Evolutionary conservation across 1,140 invertebrate genomes (phyloP), one percentile per base, ranked within the genome.

Genomic region (Littorina saxatilis): DNA sequence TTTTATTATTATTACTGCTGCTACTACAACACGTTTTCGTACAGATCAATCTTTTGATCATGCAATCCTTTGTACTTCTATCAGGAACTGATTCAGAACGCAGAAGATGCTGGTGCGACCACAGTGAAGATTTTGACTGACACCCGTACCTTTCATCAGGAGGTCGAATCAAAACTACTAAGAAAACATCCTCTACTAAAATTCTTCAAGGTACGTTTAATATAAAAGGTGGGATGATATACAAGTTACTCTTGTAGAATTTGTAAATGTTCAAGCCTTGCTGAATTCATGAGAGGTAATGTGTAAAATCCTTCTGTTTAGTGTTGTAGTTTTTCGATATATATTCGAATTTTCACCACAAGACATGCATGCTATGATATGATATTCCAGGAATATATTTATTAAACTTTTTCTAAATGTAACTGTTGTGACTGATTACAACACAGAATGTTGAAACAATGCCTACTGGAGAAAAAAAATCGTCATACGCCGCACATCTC

Each of bases 41-140:
- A 47, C 43, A 47, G n/a, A n/a, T n/a, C n/a, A n/a, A n/a, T n/a
- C n/a, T 66, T n/a, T 80, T 70, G 1, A 39, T 61, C 11, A 29
- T 80, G 52, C n/a, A n/a, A n/a, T n/a, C n/a, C n/a, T n/a, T n/a
- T 72, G n/a, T n/a, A n/a, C n/a, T n/a, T 47, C 43, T 17, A 40
- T 58, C 29, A 89, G 83, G 88, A 89, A 68, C 73, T 88, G 40
- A 83, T 89, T n/a, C 88, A 89, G 75, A 89, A 89, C 85, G 88
- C 86, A 17, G 86, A 87, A 32, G 86, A 87, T 81, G 84, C 84
- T 5, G 83, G 78, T 15, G 84, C 84, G 4, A 84, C 74, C 17
- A 73, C 58, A 27, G 66, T 86, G n/a, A 80, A 79, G 32, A 78
- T 86, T 35, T 32, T 86, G 43, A 81, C 82, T 74, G 84, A 86